Evolutionary conservation across 2,113 vertebrate genomes (phyloP).

Genomic region (Candoia aspera): DNA sequence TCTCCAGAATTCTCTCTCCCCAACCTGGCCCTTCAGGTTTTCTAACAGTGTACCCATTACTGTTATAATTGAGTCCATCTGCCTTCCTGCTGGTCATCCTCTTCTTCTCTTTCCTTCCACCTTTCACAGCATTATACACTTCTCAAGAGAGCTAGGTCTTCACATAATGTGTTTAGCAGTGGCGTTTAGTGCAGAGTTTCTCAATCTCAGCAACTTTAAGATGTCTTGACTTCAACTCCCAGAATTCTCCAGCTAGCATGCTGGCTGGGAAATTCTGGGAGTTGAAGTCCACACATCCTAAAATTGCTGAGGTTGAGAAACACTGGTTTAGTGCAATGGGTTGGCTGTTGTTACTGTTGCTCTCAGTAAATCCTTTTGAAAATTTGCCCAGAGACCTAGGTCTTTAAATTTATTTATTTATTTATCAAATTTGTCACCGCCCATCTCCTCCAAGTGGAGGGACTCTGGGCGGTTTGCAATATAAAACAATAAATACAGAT

Average conservation of each 20-base stretch:
- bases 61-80: neutral
- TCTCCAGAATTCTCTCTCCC: neutral
- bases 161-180: neutral
- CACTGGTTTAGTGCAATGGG: too few species aligned
- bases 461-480: too few species aligned
- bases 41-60: neutral
- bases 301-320: too few species aligned
- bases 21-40: neutral
- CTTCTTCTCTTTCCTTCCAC: neutral
- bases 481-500: too few species aligned
- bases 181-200: too few species aligned
- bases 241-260: neutral
- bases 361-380: slow-evolving; percentile 26
- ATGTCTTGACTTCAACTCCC: neutral
- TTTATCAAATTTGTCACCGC: too few species aligned
- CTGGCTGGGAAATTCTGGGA: neutral
- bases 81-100: neutral
- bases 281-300: neutral
- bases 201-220: too few species aligned
- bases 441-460: too few species aligned
- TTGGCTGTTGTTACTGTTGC: slow-evolving; percentile 1
- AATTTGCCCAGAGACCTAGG: slow-evolving; percentile 9
- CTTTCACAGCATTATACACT: neutral
- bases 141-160: neutral
- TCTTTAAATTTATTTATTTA: too few species aligned